Evolutionary conservation across 1,140 invertebrate genomes (phyloP), one percentile per base, ranked within the genome.

Genomic region (Daktulosphaira vitifoliae): DNA sequence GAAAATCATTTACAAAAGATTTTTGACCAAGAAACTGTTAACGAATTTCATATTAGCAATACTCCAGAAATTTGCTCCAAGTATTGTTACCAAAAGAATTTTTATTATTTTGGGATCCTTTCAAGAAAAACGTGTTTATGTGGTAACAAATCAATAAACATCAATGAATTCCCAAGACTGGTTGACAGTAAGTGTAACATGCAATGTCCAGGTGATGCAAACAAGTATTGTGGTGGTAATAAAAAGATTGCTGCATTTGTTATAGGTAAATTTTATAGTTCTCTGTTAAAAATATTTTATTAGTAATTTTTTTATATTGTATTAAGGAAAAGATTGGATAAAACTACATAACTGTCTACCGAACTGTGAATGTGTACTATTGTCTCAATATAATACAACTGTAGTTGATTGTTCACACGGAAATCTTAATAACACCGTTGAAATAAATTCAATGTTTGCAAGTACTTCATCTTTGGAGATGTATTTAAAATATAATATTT

Each of bases 181-280:
- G 15, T 5, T 1, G 53, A 56, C 37, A 6, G 18, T 1, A 13
- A 42, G 6, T 56, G 38, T 18, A 42, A 37, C n/a, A 1, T 2
- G 0, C 53, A 44, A 13, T 56, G 53, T 1, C 3, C 53, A 2
- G 53, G 53, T 2, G 38, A 56, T n/a, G 53, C 53, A 1, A 56
- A 56, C 53, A 56, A 44, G 2, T 56, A 56, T 44, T 56, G 53
- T 23, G 53, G 53, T 1, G 53, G 53, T 4, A 9, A 2, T n/a
- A 15, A 8, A 3, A 25, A 26, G 4, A 16, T 16, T 4, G 53
- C 53, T 0, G 37, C 25, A 4, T 56, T 56, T 9, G 37, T 15
- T 11, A 42, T 56, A 44, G 53, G 53, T 56, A 37, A 25, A 25
- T 15, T 46, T 15, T 22, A 49, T 22, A 15, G n/a, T n/a, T n/a